Conservation (phyloP, 2,113 vertebrate species). For the Potamarius usumacintae region DNA sequence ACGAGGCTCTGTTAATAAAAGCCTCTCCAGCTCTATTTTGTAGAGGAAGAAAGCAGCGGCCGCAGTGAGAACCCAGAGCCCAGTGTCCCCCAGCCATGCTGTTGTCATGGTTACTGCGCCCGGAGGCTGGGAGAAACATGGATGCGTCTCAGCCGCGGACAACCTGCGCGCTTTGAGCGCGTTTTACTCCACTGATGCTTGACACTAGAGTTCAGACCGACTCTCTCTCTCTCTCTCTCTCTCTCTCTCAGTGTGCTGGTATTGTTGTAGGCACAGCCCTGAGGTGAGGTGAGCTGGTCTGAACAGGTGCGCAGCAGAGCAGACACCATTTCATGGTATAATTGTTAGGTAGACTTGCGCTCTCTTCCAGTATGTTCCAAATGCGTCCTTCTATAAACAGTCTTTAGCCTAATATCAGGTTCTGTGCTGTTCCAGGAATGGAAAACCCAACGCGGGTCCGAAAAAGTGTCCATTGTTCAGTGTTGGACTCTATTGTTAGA, state of each 20-base stretch:
- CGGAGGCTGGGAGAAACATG: slow-evolving; percentile 83
- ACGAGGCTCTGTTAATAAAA: slow-evolving; percentile 67
- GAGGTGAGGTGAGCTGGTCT: slow-evolving; percentile 54
- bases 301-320: slow-evolving; percentile 62
- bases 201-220: slow-evolving; percentile 36
- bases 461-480: slow-evolving; percentile 20
- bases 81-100: slow-evolving; percentile 90
- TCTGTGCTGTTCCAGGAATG: not conserved
- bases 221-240: slow-evolving; percentile 51
- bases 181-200: slow-evolving; percentile 46
- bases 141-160: slow-evolving; percentile 64
- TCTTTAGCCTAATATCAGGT: slow-evolving; percentile 3
- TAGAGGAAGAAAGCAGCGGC: slow-evolving; percentile 72
- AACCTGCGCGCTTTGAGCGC: slow-evolving; percentile 41
- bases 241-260: slow-evolving; percentile 25
- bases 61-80: slow-evolving; percentile 80
- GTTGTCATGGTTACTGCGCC: slow-evolving; percentile 98
- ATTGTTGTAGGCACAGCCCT: slow-evolving; percentile 32
- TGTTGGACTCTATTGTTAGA: slow-evolving; percentile 44
- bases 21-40: slow-evolving; percentile 70
- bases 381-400: slow-evolving; percentile 6
- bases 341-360: slow-evolving; percentile 13
- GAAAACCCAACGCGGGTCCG: not conserved
- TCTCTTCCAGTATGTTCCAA: slow-evolving; percentile 11
- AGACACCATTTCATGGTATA: slow-evolving; percentile 4